Conservation (phyloP, 2,888 invertebrate species). For the Acanthacorydalis orientalis region DNA sequence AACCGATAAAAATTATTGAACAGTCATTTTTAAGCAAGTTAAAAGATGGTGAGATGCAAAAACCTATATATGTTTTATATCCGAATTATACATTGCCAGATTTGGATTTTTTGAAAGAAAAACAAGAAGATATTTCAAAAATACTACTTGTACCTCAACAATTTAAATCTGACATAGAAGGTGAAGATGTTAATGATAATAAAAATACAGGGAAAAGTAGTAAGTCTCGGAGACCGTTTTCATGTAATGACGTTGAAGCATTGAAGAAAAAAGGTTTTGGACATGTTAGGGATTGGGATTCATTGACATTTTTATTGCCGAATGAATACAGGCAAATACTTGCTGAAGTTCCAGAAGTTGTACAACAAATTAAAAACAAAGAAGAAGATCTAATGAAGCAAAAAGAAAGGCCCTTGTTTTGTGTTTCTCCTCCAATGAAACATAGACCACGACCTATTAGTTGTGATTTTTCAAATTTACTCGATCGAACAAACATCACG, state of each 20-base stretch:
- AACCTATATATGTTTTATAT: slow-evolving; percentile 77
- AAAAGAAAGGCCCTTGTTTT: slow-evolving; percentile 35
- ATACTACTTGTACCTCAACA: slow-evolving; percentile 59
- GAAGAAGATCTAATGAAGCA: slow-evolving; percentile 23
- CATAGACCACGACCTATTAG: slow-evolving; percentile 38
- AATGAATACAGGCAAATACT: slow-evolving; percentile 65
- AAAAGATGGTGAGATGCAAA: slow-evolving; percentile 33
- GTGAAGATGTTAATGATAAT: slow-evolving; percentile 11
- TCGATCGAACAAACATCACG: slow-evolving; percentile 33
- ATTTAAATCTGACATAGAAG: slow-evolving; percentile 18
- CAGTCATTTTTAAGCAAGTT: slow-evolving; percentile 54
- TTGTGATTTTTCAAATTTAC: slow-evolving; percentile 36
- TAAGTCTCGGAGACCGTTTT: slow-evolving; percentile 49
- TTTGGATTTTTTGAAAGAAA: slow-evolving; percentile 55
- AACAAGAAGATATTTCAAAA: slow-evolving; percentile 32
- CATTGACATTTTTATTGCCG: slow-evolving; percentile 74
- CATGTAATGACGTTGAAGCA: slow-evolving; percentile 67
- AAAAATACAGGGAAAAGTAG: slow-evolving; percentile 9
- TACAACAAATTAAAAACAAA: slow-evolving; percentile 41
- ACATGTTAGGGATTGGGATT: slow-evolving; percentile 88
- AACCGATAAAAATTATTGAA: slow-evolving; percentile 43
- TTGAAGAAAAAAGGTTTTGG: slow-evolving; percentile 63
- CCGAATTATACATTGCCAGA: slow-evolving; percentile 84
- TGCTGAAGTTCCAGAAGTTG: slow-evolving; percentile 63
- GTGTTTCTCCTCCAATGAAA: slow-evolving; percentile 32